Percentiles rank a stretch among this genome's conserved stretches.
phyloP scores from a whole-genome alignment of 1,140 invertebrate species.

The Hyphantria cunea region DNA sequence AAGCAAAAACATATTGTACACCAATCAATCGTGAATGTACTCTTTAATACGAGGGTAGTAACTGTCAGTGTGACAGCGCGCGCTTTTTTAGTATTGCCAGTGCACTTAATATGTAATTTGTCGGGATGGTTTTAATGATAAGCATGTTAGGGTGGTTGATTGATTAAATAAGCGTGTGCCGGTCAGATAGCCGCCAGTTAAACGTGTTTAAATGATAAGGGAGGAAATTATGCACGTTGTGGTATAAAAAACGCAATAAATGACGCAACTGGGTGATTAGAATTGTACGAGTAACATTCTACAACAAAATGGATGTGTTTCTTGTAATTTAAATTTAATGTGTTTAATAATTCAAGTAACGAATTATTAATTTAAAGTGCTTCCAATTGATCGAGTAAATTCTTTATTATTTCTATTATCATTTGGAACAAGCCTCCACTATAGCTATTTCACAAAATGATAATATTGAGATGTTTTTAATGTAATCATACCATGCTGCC shows the following conservation, averaged over 20 bases:
- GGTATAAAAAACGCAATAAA: slow-evolving; percentile 1
- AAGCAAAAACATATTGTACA: slow-evolving; percentile 13
- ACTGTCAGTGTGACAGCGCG: slow-evolving; percentile 63
- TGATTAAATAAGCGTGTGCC: slow-evolving; percentile 76
- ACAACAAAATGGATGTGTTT: no score
- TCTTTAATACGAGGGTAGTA: slow-evolving; percentile 30
- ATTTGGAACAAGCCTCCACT: no score
- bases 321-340: no score
- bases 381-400: no score
- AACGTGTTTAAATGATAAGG: slow-evolving; percentile 57
- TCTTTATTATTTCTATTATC: no score
- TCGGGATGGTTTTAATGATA: slow-evolving; percentile 68
- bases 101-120: slow-evolving; percentile 76
- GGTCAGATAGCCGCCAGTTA: slow-evolving; percentile 64
- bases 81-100: slow-evolving; percentile 69
- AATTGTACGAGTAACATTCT: no score
- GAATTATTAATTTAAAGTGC: no score
- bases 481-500: no score
- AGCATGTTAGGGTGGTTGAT: slow-evolving; percentile 66
- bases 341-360: no score
- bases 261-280: no score
- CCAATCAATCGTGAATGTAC: slow-evolving; percentile 14
- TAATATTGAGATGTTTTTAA: no score
- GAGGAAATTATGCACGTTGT: slow-evolving; percentile 31
- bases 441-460: no score